These are phyloP conservation scores for Heterodera schachtii DNA, from an alignment of 1,140 invertebrate species.

Conservation along the genomic window DNA sequence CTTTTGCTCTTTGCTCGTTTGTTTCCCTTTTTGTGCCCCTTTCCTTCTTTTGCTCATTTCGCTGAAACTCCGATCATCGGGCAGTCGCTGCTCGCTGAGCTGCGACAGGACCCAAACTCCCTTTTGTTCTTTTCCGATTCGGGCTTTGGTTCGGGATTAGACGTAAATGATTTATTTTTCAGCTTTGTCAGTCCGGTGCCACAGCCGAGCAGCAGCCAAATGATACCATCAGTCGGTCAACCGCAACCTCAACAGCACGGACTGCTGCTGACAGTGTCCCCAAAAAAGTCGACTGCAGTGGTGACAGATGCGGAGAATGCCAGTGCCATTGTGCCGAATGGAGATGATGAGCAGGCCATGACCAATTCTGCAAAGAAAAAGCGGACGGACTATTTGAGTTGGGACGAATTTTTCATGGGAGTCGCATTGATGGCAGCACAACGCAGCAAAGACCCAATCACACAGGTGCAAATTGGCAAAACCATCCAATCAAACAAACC, in stretches of 20 bases:
- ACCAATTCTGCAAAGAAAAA: slow-evolving; percentile 14
- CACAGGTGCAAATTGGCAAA: slow-evolving; percentile 71
- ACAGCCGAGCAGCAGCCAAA: background rate
- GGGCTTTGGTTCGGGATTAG: too few relatives aligned
- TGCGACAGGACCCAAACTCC: too few relatives aligned
- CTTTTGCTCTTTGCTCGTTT: too few relatives aligned
- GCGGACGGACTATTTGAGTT: slow-evolving; percentile 73
- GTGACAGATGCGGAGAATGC: background rate
- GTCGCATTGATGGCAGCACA: slow-evolving; percentile 79
- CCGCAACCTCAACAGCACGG: background rate
- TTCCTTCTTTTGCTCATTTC: too few relatives aligned
- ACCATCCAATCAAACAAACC: background rate
- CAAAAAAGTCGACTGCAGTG: background rate
- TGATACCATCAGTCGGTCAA: background rate
- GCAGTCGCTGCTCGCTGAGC: too few relatives aligned
- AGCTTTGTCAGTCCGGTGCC: background rate
- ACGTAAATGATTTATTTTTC: background rate
- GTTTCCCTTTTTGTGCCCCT: too few relatives aligned
- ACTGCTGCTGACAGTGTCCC: background rate
- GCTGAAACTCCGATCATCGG: too few relatives aligned
- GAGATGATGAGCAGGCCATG: background rate
- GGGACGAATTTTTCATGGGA: slow-evolving; percentile 93
- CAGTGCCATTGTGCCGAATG: background rate
- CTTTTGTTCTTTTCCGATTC: too few relatives aligned
- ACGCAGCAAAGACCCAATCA: slow-evolving; percentile 87